A percentile compares a stretch with the other conserved stretches of the same genome.
phyloP scores from a whole-genome alignment of 2,888 invertebrate species.

The Drosophila atripex region DNA sequence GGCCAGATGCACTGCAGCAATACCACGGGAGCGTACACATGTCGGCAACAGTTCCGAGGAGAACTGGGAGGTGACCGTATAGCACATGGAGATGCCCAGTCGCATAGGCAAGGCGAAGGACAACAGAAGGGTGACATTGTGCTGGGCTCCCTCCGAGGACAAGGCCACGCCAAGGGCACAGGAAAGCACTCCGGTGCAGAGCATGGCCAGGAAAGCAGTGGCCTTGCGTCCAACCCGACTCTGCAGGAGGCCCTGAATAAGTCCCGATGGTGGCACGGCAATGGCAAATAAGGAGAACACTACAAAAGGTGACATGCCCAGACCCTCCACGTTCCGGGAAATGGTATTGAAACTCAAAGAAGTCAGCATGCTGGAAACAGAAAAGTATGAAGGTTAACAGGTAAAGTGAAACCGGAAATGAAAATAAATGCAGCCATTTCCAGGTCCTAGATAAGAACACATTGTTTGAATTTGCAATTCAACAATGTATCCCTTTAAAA shows the following conservation, averaged over 20 bases:
- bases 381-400: neutral
- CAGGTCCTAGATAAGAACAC: too few species aligned
- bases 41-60: constrained; percentile 87
- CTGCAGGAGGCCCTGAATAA: constrained; percentile 75
- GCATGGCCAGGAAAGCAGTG: constrained; percentile 84
- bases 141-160: constrained; percentile 66
- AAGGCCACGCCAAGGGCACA: constrained; percentile 84
- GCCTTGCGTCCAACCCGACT: constrained; percentile 84
- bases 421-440: neutral
- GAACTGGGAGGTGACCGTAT: constrained; percentile 87
- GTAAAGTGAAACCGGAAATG: neutral
- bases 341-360: constrained; percentile 86
- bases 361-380: constrained; percentile 85
- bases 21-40: constrained; percentile 86
- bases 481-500: too few species aligned
- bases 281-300: constrained; percentile 85
- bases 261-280: constrained; percentile 85
- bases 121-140: constrained; percentile 80
- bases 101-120: constrained; percentile 85
- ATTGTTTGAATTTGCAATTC: too few species aligned
- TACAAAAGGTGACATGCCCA: constrained; percentile 85
- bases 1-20: constrained; percentile 86
- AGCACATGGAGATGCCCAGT: constrained; percentile 86
- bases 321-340: constrained; percentile 85
- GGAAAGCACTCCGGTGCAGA: constrained; percentile 85